Evolutionary conservation across 1,140 invertebrate species (phyloP), one percentile per base, ranked within the genome.

Genomic region (Drosophila busckii): DNA sequence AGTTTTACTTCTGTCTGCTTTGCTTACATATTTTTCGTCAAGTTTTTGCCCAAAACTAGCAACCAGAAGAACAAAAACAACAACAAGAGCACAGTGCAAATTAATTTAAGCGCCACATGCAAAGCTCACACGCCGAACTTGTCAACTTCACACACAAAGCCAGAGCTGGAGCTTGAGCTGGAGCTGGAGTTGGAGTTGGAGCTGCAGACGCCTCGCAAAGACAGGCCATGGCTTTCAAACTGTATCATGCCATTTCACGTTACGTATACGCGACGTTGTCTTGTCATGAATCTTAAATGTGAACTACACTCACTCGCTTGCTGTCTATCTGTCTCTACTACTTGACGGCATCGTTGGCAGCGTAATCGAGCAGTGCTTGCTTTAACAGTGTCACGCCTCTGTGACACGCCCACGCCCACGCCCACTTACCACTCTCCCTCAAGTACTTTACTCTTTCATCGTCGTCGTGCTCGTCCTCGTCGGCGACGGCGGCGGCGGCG

Each of bases 81-180:
- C 50, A 37, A 31, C 23, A 55, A 13, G 17, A 22, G 26, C 53
- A 22, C 10, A 10, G 58, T 63, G 70, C 63, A 73, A 73, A 73
- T 73, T 73, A 73, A 73, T 73, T 73, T 73, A 73, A 53, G 69
- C 69, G 70, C 64, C 69, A 45, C 70, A 73, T 73, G 69, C 69
- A 73, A 73, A 73, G 38, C 70, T 75, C 53, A 41, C 63, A 68
- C 69, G 63, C 69, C 50, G 41, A 28, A 22, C 42, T 28, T 63
- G 32, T 40, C 69, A 73, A 44, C 56, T 73, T 46, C 54, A 45
- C 37, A 44, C 45, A n/a, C n/a, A n/a, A n/a, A n/a, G 12, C 13
- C 9, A 13, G 7, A 23, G 2, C 25, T 7, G n/a, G n/a, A n/a
- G n/a, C n/a, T n/a, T n/a, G n/a, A n/a, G n/a, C n/a, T n/a, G n/a